Percentiles rank a stretch among this genome's conserved stretches.
Conservation (phyloP, 1,140 invertebrate genomes). For the Ruditapes philippinarum region DNA sequence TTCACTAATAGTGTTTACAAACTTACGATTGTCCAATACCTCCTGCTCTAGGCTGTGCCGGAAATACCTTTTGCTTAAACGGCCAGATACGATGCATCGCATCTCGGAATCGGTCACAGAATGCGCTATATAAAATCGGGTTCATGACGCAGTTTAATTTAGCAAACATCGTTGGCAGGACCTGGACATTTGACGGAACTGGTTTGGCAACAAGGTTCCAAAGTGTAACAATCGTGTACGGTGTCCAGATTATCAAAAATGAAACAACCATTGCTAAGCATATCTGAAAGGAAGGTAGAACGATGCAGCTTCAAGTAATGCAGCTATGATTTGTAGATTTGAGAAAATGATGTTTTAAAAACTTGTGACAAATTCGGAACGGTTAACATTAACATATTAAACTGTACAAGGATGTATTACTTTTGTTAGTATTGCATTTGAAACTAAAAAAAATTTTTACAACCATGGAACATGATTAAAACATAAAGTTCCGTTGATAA, state of each 20-base stretch:
- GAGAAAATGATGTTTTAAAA: too few relatives aligned
- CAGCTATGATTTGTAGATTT: too few relatives aligned
- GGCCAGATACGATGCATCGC: not conserved
- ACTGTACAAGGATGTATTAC: too few relatives aligned
- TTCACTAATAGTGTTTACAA: too few relatives aligned
- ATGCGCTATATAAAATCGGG: not conserved
- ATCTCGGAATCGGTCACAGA: not conserved
- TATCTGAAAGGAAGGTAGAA: slow-evolving; percentile 6
- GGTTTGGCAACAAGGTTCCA: not conserved
- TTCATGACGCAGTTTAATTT: not conserved
- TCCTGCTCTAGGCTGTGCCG: not conserved
- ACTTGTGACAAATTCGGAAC: not conserved
- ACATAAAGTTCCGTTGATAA: too few relatives aligned
- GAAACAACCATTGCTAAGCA: not conserved
- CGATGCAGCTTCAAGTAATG: too few relatives aligned
- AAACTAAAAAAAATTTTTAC: too few relatives aligned
- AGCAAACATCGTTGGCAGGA: slow-evolving; percentile 8
- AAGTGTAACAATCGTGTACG: not conserved
- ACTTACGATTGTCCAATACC: too few relatives aligned
- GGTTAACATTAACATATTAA: too few relatives aligned
- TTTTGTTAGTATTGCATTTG: too few relatives aligned
- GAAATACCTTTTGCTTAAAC: not conserved
- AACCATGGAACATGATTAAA: too few relatives aligned
- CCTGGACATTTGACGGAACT: not conserved
- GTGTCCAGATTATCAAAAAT: not conserved